phyloP scores from a whole-genome alignment of 2,113 vertebrate species.

The Eclectus roratus region DNA sequence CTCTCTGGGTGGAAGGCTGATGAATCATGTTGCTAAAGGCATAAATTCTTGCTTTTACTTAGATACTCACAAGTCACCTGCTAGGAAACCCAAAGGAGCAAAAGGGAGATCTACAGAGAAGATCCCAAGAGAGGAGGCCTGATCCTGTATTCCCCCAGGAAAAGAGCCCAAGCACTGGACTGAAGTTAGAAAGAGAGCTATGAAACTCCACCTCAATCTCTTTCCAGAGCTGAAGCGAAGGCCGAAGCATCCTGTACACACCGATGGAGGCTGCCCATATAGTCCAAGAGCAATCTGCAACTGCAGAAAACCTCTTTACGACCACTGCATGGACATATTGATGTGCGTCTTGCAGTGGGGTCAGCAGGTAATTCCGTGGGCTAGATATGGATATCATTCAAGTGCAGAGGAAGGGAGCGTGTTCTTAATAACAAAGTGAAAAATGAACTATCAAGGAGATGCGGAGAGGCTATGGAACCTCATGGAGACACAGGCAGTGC shows the following conservation, averaged over 20 bases:
- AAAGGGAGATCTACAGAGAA: background rate
- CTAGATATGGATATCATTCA: accelerated
- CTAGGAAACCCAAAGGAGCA: background rate
- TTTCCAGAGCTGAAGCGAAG: background rate
- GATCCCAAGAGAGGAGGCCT: background rate
- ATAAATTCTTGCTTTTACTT: background rate
- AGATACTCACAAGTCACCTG: background rate
- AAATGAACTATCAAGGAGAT: background rate
- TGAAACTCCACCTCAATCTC: background rate
- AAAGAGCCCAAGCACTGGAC: background rate
- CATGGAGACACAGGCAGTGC: background rate
- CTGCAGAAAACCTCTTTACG: background rate
- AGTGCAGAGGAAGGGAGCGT: background rate
- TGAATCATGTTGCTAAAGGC: background rate
- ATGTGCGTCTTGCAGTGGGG: accelerated
- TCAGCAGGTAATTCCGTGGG: background rate
- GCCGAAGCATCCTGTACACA: background rate
- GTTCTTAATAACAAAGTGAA: background rate
- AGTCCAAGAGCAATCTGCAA: background rate
- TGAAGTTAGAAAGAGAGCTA: background rate
- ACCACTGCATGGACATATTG: accelerated
- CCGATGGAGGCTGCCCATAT: background rate
- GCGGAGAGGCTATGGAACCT: background rate
- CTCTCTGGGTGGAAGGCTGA: background rate
- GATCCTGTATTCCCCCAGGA: background rate